Conservation (phyloP, 1,140 invertebrate species). For the Hylyphantes graminicola region DNA sequence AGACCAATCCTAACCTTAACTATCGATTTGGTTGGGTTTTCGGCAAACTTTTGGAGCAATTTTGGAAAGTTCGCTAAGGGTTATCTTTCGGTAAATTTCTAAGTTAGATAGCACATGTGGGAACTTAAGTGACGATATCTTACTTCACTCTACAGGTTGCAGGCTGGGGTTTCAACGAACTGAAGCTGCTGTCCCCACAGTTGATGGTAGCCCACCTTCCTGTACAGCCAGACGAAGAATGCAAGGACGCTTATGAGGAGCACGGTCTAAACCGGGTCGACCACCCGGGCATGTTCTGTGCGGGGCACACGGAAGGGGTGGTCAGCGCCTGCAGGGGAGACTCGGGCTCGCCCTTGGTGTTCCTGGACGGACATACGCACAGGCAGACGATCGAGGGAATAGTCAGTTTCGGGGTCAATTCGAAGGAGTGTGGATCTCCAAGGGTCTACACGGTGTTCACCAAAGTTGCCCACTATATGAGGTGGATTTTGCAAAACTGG, state of each 20-base stretch:
- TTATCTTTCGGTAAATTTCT: no score
- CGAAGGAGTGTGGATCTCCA: background rate
- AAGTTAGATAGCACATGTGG: no score
- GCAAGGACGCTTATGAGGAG: background rate
- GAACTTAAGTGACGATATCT: no score
- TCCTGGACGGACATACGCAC: background rate
- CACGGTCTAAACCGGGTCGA: background rate
- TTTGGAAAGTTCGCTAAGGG: no score
- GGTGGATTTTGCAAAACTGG: slow-evolving; percentile 26
- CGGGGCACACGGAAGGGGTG: no score
- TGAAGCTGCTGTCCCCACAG: background rate
- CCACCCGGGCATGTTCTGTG: slow-evolving; percentile 9
- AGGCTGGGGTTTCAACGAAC: slow-evolving; percentile 23
- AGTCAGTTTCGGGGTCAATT: background rate
- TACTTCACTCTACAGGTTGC: slow-evolving; percentile 3
- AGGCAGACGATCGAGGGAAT: slow-evolving; percentile 1
- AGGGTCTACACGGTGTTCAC: slow-evolving; percentile 19
- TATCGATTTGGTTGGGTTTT: no score
- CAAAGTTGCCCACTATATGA: slow-evolving; percentile 5
- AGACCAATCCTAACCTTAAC: no score
- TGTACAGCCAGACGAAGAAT: background rate
- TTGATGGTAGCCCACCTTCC: slow-evolving; percentile 25
- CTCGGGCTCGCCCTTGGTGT: background rate
- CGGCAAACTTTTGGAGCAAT: no score
- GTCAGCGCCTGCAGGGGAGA: no score